These are phyloP conservation scores for Aphelocoma coerulescens DNA, from an alignment of 2,113 vertebrate genomes.

Conservation along the genomic window DNA sequence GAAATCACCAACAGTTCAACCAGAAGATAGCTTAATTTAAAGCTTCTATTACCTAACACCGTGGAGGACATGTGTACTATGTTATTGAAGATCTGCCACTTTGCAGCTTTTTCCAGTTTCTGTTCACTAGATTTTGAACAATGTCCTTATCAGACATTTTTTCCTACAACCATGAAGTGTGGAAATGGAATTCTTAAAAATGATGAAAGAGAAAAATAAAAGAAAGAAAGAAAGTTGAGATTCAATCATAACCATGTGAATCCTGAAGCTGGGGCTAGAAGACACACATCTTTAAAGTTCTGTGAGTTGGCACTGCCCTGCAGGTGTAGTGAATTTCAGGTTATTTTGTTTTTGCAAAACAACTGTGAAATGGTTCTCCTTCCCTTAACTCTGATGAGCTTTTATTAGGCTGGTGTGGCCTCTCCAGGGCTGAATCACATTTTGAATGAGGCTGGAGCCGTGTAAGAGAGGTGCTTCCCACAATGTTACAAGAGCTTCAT, in stretches of 20 bases:
- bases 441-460: not conserved
- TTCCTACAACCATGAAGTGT: not conserved
- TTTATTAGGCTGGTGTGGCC: not conserved
- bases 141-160: not conserved
- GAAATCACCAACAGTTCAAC: slow-evolving; percentile 18
- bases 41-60: not conserved
- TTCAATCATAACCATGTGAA: not conserved
- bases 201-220: not conserved
- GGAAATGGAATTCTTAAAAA: not conserved
- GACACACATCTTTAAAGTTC: not conserved
- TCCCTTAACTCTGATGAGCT: not conserved
- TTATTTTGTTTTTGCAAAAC: not conserved
- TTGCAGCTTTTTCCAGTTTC: not conserved
- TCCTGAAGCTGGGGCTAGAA: not conserved
- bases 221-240: not conserved
- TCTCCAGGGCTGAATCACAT: not conserved
- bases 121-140: not conserved
- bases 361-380: not conserved
- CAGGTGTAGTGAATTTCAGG: not conserved
- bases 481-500: not conserved
- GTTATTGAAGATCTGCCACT: not conserved
- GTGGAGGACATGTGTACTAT: not conserved
- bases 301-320: not conserved
- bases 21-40: slow-evolving; percentile 40
- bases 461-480: not conserved